phyloP scores from a whole-genome alignment of 2,888 invertebrate genomes.

The Labia minor region DNA sequence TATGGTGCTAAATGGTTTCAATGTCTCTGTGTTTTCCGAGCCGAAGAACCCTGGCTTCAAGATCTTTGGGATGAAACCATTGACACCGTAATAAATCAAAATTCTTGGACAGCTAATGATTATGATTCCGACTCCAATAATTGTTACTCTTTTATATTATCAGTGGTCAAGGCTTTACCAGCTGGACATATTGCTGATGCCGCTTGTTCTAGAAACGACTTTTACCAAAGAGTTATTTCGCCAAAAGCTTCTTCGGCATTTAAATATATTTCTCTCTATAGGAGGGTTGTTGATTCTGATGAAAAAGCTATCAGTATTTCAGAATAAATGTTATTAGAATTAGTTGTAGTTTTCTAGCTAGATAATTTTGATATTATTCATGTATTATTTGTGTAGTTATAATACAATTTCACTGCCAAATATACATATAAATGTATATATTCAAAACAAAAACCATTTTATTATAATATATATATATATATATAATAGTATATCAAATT shows the following conservation, averaged over 20 bases:
- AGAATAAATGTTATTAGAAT: neutral
- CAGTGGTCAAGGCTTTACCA: conserved; percentile 61
- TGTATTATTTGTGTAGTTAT: no score
- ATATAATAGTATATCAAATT: no score
- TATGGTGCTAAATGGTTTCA: conserved; percentile 39
- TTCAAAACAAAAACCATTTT: no score
- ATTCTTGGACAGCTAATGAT: conserved; percentile 32
- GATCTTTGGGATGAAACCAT: conserved; percentile 61
- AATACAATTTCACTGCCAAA: no score
- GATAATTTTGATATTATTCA: no score
- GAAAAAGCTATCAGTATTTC: neutral
- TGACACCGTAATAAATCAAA: conserved; percentile 45
- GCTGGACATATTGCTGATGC: conserved; percentile 59
- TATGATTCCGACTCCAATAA: conserved; percentile 52
- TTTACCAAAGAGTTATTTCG: conserved; percentile 72
- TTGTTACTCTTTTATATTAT: conserved; percentile 76
- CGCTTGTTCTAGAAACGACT: conserved; percentile 52
- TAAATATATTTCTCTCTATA: conserved; percentile 72
- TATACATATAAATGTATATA: no score
- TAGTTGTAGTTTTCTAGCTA: no score
- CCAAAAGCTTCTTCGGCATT: conserved; percentile 71
- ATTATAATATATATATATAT: no score
- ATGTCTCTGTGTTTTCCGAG: conserved; percentile 40
- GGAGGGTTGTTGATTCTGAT: conserved; percentile 35
- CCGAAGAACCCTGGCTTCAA: conserved; percentile 47